Percentiles rank a stretch among this genome's conserved stretches.
These are phyloP conservation scores for Episyrphus balteatus DNA, from an alignment of 1,140 invertebrate species.

Conservation along the genomic window DNA sequence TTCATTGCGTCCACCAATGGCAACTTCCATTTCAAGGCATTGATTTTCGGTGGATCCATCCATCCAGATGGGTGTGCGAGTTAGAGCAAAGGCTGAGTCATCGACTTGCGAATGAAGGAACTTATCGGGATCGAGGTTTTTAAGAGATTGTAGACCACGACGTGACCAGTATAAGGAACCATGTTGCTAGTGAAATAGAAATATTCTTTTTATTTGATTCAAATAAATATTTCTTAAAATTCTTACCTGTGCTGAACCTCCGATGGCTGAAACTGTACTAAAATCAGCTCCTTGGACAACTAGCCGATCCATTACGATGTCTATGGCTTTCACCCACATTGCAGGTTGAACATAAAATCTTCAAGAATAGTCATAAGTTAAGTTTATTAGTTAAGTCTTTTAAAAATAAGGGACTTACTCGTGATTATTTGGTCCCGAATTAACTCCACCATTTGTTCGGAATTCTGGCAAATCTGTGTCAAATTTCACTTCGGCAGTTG, in stretches of 20 bases:
- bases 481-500: slow-evolving; percentile 75
- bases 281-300: slow-evolving; percentile 73
- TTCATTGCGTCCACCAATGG: slow-evolving; percentile 67
- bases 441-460: slow-evolving; percentile 30
- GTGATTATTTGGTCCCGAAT: slow-evolving; percentile 44
- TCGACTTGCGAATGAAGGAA: slow-evolving; percentile 74
- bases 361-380: slow-evolving; percentile 2
- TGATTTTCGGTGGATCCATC: slow-evolving; percentile 79
- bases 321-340: slow-evolving; percentile 93
- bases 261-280: slow-evolving; percentile 66
- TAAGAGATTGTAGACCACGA: slow-evolving; percentile 54
- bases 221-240: slow-evolving; percentile 4
- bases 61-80: slow-evolving; percentile 92
- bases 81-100: slow-evolving; percentile 60
- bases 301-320: slow-evolving; percentile 78
- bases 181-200: slow-evolving; percentile 63
- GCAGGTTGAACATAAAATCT: slow-evolving; percentile 58
- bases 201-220: slow-evolving; percentile 1
- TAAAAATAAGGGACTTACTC: slow-evolving; percentile 21
- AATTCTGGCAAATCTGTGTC: slow-evolving; percentile 86
- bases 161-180: slow-evolving; percentile 89
- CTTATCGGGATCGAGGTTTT: slow-evolving; percentile 55
- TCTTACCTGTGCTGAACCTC: slow-evolving; percentile 76
- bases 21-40: slow-evolving; percentile 67
- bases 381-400: not conserved